phyloP scores from a whole-genome alignment of 2,113 vertebrate species.

The Siniperca knerii region DNA sequence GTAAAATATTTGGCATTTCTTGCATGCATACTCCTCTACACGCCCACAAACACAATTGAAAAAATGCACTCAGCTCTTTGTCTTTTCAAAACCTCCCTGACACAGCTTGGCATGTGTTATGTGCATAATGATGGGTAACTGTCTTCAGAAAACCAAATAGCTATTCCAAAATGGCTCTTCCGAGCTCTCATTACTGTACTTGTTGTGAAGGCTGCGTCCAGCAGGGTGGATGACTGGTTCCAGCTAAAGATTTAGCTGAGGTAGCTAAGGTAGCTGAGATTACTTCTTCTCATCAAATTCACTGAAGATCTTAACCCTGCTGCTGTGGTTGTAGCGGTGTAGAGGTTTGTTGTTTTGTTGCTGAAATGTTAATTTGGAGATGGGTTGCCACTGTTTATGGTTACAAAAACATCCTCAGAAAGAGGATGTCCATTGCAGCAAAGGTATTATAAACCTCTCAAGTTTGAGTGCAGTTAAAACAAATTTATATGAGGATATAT shows the following conservation, averaged over 20 bases:
- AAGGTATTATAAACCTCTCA: background rate
- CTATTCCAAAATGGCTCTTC: slow-evolving; percentile 11
- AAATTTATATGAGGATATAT: slow-evolving; percentile 6
- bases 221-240: background rate
- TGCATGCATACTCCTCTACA: background rate
- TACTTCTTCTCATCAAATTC: background rate
- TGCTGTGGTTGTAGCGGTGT: background rate
- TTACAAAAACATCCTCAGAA: background rate
- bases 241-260: background rate
- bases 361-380: background rate
- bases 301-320: too few relatives aligned
- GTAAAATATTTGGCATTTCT: slow-evolving; percentile 12
- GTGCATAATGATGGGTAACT: slow-evolving; percentile 3
- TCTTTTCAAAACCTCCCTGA: slow-evolving; percentile 17
- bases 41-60: background rate
- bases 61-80: background rate
- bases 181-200: background rate
- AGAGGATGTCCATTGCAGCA: background rate
- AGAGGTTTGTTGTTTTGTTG: background rate
- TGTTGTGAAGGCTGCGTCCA: background rate
- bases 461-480: slow-evolving; percentile 7
- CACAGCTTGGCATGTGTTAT: slow-evolving; percentile 4
- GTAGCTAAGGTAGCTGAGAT: slow-evolving; percentile 12
- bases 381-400: background rate
- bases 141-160: slow-evolving; percentile 20